Evolutionary conservation across 2,888 invertebrate genomes (phyloP), one percentile per base, ranked within the genome.

Genomic region (Phytoseiulus persimilis): DNA sequence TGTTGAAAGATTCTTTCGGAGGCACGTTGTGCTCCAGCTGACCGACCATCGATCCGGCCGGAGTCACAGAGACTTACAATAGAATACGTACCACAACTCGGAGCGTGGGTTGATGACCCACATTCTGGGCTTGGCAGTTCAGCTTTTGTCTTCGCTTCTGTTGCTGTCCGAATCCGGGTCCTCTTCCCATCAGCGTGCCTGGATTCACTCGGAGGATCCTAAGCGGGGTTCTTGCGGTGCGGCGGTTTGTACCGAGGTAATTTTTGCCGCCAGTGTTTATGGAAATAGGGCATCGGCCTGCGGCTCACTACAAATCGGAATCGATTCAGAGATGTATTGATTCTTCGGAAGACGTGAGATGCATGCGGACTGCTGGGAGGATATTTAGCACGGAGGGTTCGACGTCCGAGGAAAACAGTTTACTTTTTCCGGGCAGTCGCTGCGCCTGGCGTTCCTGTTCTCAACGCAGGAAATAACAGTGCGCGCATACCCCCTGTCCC

Each of bases 21-120:
- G 65, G 65, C 65, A 65, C 65, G 65, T 65, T 65, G 65, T 65
- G 65, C 65, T 65, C 65, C 65, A 65, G 65, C 65, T 65, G 65
- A 65, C 65, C 65, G 65, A 65, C 18, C 18, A 65, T 65, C 65
- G 65, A 65, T 65, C 65, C 65, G 28, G 9, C 18, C 2, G 65
- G 65, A 65, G 18, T 65, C 23, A 65, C 11, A 65, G 65, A 28
- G 28, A 23, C 23, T 65, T 18, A 2, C 23, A 14, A 23, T 65
- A 23, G 18, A 28, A 39, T 39, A 6, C 39, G 39, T 9, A 65
- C 9, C 65, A 23, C 65, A 28, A 28, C 28, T 28, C 18, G 9
- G 18, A 65, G 65, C 18, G 65, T 11, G 14, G 18, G 14, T 2
- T 23, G 28, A 65, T 65, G 65, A 65, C 65, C 65, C 65, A 65